Conservation (phyloP, 2,113 vertebrate species). For the Cyanistes caeruleus region DNA sequence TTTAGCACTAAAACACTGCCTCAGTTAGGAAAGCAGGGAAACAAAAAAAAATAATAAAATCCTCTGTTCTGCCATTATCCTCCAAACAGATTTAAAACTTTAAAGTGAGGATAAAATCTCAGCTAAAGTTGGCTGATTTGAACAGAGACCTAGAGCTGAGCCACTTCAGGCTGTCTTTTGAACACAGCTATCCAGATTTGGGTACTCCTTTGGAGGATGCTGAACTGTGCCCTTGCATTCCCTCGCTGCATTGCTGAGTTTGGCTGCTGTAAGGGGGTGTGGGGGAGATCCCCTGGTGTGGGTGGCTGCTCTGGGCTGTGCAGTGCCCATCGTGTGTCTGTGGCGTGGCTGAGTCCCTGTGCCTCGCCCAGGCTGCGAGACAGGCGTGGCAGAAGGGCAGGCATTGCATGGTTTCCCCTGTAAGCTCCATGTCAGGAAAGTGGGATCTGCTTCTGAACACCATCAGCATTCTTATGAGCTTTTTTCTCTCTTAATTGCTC, state of each 20-base stretch:
- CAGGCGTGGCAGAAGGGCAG: not conserved
- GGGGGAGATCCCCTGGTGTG: not conserved
- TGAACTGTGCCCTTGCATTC: not conserved
- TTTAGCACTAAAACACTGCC: not conserved
- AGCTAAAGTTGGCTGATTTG: not conserved
- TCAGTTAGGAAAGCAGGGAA: not conserved
- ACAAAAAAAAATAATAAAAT: not conserved
- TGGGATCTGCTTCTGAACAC: not conserved
- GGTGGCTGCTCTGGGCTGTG: not conserved
- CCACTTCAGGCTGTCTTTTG: not conserved
- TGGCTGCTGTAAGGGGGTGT: not conserved
- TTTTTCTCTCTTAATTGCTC: not conserved
- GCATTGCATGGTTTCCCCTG: accelerated
- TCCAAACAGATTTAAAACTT: not conserved
- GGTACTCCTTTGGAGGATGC: not conserved
- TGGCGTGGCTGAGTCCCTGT: not conserved
- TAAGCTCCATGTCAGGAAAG: not conserved
- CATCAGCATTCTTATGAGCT: not conserved
- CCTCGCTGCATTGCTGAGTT: not conserved
- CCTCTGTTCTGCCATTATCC: not conserved
- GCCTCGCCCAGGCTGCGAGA: not conserved
- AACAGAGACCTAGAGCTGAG: not conserved
- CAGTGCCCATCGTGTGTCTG: accelerated
- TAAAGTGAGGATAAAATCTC: not conserved
- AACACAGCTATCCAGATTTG: not conserved